phyloP scores from a whole-genome alignment of 2,888 invertebrate species.

The Pandemis corylana region DNA sequence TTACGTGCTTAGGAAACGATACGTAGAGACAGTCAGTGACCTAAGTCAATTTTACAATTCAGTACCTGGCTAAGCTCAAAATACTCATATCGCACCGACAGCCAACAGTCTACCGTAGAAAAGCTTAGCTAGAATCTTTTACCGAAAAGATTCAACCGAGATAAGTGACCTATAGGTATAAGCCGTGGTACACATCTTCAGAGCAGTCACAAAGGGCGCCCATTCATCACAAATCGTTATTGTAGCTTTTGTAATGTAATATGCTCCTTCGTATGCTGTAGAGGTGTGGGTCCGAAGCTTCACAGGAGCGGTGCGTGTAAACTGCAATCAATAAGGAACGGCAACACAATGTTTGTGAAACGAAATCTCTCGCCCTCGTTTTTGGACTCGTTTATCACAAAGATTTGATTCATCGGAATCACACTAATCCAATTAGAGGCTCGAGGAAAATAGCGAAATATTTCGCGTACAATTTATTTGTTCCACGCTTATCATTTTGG shows the following conservation, averaged over 20 bases:
- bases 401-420: conserved; percentile 63
- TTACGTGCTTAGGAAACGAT: conserved; percentile 32
- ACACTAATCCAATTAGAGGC: conserved; percentile 61
- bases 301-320: conserved; percentile 33
- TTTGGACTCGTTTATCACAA: conserved; percentile 55
- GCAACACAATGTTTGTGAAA: conserved; percentile 34
- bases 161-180: neutral
- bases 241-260: conserved; percentile 34
- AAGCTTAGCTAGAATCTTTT: neutral
- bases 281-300: conserved; percentile 23
- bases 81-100: neutral
- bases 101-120: neutral
- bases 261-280: conserved; percentile 22
- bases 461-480: conserved; percentile 39
- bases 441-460: conserved; percentile 35
- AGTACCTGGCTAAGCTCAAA: neutral
- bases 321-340: conserved; percentile 38
- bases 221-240: conserved; percentile 27
- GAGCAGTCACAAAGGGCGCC: conserved; percentile 12
- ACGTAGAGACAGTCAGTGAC: conserved; percentile 14
- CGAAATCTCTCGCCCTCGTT: conserved; percentile 49
- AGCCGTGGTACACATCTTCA: neutral
- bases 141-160: conserved; percentile 2
- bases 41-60: conserved; percentile 5
- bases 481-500: conserved; percentile 37